Evolutionary conservation across 2,888 invertebrate genomes (phyloP).

Genomic region (Pseudeuparius sepicola): DNA sequence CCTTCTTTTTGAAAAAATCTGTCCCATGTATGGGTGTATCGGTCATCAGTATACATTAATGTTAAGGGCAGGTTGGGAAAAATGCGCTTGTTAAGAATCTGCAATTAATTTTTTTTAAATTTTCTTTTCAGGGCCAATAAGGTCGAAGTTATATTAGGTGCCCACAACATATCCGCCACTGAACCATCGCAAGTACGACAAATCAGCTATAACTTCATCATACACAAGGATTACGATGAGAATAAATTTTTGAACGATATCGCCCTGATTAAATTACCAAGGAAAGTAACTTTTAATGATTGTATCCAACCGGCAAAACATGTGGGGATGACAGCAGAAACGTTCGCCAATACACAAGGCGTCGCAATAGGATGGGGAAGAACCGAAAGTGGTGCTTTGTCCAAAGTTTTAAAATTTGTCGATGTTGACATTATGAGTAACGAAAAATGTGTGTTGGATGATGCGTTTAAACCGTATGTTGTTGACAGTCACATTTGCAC

Average conservation of each 20-base stretch:
- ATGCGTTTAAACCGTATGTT: neutral
- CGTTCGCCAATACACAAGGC: too few relatives aligned
- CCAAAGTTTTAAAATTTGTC: neutral
- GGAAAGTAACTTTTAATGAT: constrained; percentile 13
- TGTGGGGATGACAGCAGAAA: too few relatives aligned
- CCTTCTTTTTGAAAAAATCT: too few relatives aligned
- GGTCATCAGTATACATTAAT: neutral
- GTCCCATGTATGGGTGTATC: neutral
- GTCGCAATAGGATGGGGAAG: neutral
- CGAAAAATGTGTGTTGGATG: neutral
- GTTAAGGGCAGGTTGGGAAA: neutral
- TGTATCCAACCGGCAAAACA: constrained; percentile 20
- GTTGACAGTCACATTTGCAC: neutral
- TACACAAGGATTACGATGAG: constrained; percentile 20
- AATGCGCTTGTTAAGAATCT: neutral
- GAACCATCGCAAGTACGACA: constrained; percentile 17
- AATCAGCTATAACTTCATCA: constrained; percentile 14
- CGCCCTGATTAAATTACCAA: constrained; percentile 21
- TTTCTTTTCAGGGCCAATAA: constrained; percentile 12
- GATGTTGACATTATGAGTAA: neutral
- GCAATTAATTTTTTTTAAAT: neutral
- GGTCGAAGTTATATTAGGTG: constrained; percentile 16
- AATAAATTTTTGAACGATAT: constrained; percentile 20
- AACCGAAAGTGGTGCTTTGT: neutral
- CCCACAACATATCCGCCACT: constrained; percentile 9